Evolutionary conservation across 2,113 vertebrate species (phyloP).

Genomic region (Danio rerio): GRCz12tu NC_133180.1:48158001-48158500

Average conservation of each 20-base stretch:
- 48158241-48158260: slow-evolving; percentile 32
- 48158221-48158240: slow-evolving; percentile 33
- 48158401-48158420: neutral
- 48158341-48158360: neutral
- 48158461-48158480: neutral
- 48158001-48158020: neutral
- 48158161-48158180: neutral
- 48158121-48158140: neutral
- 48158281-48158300: slow-evolving; percentile 17
- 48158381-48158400: neutral
- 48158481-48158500: neutral
- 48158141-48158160: slow-evolving; percentile 19
- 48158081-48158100: neutral
- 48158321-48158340: slow-evolving; percentile 25
- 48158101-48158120: neutral
- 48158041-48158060: slow-evolving; percentile 5
- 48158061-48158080: neutral
- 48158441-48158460: neutral
- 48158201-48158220: slow-evolving; percentile 15
- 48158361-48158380: neutral
- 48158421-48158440: neutral
- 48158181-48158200: slow-evolving; percentile 19
- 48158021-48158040: slow-evolving; percentile 1
- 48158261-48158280: neutral
- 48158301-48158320: slow-evolving; percentile 20